These are phyloP conservation scores for Chelonia mydas DNA, from an alignment of 2,797 vertebrate genomes.

Conservation along the genomic window DNA sequence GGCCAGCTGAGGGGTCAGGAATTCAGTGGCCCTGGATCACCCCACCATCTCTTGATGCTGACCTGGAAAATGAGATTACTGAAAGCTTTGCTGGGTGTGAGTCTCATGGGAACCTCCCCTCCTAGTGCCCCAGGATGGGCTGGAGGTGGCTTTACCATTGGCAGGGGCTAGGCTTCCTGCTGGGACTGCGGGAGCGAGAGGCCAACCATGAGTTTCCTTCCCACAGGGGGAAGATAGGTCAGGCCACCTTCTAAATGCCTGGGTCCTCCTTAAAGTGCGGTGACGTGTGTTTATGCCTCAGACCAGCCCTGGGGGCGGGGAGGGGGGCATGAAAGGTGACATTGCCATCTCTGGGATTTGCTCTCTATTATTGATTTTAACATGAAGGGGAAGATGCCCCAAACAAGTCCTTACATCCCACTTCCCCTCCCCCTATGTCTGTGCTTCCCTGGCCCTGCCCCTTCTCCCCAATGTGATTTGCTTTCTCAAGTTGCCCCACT, in stretches of 20 bases:
- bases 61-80: neutral
- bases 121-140: neutral
- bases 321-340: neutral
- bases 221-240: too few relatives aligned
- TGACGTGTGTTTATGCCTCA: neutral
- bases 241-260: neutral
- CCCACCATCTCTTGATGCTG: neutral
- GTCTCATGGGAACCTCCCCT: neutral
- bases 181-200: neutral
- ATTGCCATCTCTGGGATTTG: neutral
- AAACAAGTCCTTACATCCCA: neutral
- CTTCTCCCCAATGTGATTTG: neutral
- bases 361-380: neutral
- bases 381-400: neutral
- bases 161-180: neutral
- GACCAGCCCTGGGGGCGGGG: rapidly evolving
- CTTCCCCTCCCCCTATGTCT: neutral
- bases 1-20: neutral
- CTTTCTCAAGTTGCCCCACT: neutral
- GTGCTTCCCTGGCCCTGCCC: neutral
- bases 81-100: neutral
- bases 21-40: neutral
- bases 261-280: neutral
- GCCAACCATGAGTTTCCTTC: neutral
- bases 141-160: neutral